These are phyloP conservation scores for Pseudoatta argentina DNA, from an alignment of 1,140 invertebrate species.

Conservation along the genomic window DNA sequence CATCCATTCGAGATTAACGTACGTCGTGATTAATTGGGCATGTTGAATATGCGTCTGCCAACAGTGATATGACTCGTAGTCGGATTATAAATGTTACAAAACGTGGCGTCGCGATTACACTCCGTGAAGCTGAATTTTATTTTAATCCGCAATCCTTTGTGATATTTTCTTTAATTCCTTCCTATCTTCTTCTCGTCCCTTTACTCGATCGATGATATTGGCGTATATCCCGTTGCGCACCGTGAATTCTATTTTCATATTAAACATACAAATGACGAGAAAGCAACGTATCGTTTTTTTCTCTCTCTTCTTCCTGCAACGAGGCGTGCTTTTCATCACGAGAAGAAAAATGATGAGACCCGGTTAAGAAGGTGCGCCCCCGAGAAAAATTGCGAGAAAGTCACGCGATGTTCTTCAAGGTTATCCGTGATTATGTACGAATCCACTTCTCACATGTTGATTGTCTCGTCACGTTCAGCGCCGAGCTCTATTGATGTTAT, in stretches of 20 bases:
- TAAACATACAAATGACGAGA: constrained; percentile 53
- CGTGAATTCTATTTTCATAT: constrained; percentile 67
- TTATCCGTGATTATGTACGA: constrained; percentile 61
- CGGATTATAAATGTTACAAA: constrained; percentile 37
- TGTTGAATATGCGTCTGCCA: constrained; percentile 61
- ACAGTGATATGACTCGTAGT: constrained; percentile 54
- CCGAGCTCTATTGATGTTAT: constrained; percentile 64
- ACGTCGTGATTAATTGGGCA: constrained; percentile 7
- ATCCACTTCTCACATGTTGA: constrained; percentile 28
- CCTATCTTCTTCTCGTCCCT: background rate
- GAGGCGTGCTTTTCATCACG: background rate
- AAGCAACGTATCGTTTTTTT: constrained; percentile 35
- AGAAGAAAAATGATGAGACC: constrained; percentile 28
- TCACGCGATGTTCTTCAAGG: constrained; percentile 55
- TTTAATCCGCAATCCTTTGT: constrained; percentile 13
- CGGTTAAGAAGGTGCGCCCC: constrained; percentile 34
- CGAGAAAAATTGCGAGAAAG: constrained; percentile 11
- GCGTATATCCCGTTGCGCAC: constrained; percentile 30
- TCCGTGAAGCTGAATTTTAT: constrained; percentile 19
- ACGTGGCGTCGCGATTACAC: background rate
- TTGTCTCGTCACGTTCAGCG: constrained; percentile 57
- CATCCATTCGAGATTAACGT: background rate
- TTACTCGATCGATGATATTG: constrained; percentile 30
- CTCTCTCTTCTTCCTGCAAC: background rate
- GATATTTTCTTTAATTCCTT: background rate